A percentile compares a stretch with the other conserved stretches of the same genome.
Evolutionary conservation across 37 sponge, comb jelly and placozoan genomes (phyloP).

Genomic region (Dysidea cf. avara): DNA sequence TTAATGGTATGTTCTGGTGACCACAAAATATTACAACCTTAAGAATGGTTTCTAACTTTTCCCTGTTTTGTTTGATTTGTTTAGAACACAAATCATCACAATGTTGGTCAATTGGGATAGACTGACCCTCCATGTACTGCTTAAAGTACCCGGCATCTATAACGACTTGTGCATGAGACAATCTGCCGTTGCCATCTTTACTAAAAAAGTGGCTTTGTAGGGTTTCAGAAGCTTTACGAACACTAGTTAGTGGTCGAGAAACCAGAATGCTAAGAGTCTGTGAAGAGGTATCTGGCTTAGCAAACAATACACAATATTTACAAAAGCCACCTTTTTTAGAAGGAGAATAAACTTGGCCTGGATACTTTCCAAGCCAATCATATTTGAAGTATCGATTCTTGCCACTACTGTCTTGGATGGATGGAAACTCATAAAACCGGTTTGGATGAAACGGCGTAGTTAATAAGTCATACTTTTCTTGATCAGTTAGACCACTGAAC

Average conservation of each 20-base stretch:
- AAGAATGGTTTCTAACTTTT: not conserved
- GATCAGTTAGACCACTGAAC: constrained; percentile 8
- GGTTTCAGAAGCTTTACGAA: too few relatives aligned
- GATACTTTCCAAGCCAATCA: constrained; percentile 1
- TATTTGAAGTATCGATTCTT: not conserved
- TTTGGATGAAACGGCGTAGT: not conserved
- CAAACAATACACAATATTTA: constrained; percentile 11
- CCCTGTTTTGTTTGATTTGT: too few relatives aligned
- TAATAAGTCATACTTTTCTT: constrained; percentile 7
- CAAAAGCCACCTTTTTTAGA: constrained; percentile 10
- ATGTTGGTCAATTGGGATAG: too few relatives aligned
- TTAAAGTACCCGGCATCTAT: too few relatives aligned
- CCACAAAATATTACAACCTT: constrained; percentile 2
- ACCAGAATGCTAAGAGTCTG: too few relatives aligned
- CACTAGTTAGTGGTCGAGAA: too few relatives aligned
- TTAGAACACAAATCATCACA: too few relatives aligned
- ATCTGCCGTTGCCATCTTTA: too few relatives aligned
- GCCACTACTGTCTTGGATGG: constrained; percentile 1
- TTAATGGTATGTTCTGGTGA: not conserved
- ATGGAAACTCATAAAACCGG: not conserved
- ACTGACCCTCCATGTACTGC: too few relatives aligned
- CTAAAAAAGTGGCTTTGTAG: too few relatives aligned
- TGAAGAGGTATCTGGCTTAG: constrained; percentile 3
- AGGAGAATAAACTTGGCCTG: not conserved
- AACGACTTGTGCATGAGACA: too few relatives aligned